Evolutionary conservation across 2,113 vertebrate genomes (phyloP).

Genomic region (Sorex araneus): DNA sequence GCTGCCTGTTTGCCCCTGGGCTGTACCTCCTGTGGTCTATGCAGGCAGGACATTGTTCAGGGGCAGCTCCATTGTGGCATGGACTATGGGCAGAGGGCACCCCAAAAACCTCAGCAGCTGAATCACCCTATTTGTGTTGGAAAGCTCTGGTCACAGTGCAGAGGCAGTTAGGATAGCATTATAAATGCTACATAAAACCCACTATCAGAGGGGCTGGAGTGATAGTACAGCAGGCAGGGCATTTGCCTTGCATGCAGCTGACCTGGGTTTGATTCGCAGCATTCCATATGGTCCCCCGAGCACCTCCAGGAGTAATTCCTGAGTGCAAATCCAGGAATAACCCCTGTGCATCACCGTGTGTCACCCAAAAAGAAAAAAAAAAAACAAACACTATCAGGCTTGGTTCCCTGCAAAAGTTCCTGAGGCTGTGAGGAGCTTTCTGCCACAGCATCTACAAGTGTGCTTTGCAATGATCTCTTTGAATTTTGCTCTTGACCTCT

Average conservation of each 20-base stretch:
- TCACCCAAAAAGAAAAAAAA: too few relatives aligned
- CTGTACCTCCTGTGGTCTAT: background rate
- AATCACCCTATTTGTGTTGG: background rate
- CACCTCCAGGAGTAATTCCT: too few relatives aligned
- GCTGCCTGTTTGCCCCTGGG: background rate
- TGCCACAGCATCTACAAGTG: background rate
- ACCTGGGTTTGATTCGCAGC: too few relatives aligned
- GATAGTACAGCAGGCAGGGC: too few relatives aligned
- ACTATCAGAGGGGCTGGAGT: too few relatives aligned
- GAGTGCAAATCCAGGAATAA: too few relatives aligned
- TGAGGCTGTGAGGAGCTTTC: background rate
- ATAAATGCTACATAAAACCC: slow-evolving; percentile 69
- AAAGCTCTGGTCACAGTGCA: slow-evolving; percentile 48
- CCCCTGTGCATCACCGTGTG: too few relatives aligned
- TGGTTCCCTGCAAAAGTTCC: slow-evolving; percentile 22
- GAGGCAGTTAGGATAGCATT: slow-evolving; percentile 59
- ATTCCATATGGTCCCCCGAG: too few relatives aligned
- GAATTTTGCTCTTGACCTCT: background rate
- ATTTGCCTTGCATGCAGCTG: too few relatives aligned
- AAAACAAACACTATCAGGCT: slow-evolving; percentile 13
- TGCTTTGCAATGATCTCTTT: background rate
- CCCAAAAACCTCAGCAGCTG: background rate
- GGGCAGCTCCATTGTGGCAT: rapidly evolving
- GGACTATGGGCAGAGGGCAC: too few relatives aligned
- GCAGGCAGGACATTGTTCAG: background rate